Conservation (phyloP, 2,888 invertebrate genomes). For the Tiphia femorata region DNA sequence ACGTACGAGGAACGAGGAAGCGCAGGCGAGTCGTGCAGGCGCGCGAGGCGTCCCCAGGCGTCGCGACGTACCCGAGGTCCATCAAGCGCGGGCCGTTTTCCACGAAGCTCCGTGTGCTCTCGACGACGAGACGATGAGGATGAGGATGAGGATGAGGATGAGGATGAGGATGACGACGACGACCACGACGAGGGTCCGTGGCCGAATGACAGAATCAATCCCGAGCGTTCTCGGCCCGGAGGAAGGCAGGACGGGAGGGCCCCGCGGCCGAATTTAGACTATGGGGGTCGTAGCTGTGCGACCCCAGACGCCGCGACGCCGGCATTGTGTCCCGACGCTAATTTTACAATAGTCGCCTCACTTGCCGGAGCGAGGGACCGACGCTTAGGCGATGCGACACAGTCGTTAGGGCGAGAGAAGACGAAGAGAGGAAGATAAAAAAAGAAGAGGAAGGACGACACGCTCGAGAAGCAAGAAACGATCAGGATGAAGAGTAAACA, state of each 20-base stretch:
- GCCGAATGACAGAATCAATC: conserved; percentile 47
- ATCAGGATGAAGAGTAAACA: background rate
- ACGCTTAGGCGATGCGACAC: background rate
- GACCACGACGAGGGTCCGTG: background rate
- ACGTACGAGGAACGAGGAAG: conserved; percentile 1
- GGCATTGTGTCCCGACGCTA: conserved; percentile 67
- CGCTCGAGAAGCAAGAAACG: too few relatives aligned
- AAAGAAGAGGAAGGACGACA: too few relatives aligned
- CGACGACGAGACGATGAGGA: conserved; percentile 14
- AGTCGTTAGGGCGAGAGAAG: background rate
- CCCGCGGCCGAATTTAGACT: conserved; percentile 61
- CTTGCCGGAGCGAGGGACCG: conserved; percentile 32
- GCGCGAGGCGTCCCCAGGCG: conserved; percentile 37
- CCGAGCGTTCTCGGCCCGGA: conserved; percentile 31
- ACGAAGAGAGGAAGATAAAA: too few relatives aligned
- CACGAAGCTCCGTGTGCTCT: too few relatives aligned
- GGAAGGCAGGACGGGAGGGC: conserved; percentile 12
- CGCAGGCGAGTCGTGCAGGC: too few relatives aligned
- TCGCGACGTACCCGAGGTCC: too few relatives aligned
- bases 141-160: conserved; percentile 9
- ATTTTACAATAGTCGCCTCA: conserved; percentile 65
- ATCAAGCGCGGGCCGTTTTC: too few relatives aligned
- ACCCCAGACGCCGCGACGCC: conserved; percentile 66
- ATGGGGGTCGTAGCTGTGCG: conserved; percentile 62
- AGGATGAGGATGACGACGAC: too few relatives aligned